Evolutionary conservation across 2,888 invertebrate species (phyloP).

Genomic region (Caenorhabditis afra): DNA sequence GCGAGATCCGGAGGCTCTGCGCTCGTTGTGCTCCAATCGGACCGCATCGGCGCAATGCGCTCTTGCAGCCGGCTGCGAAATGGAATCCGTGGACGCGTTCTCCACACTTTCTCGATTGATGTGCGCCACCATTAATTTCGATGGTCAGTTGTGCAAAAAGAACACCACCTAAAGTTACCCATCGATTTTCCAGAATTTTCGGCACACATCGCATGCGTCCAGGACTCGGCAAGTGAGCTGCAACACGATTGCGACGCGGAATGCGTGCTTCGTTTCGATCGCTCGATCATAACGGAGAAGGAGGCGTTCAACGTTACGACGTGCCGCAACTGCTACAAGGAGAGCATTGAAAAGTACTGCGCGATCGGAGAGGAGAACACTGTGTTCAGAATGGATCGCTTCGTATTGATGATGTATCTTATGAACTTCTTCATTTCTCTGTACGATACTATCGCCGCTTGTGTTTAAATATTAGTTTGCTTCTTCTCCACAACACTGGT

Average conservation of each 20-base stretch:
- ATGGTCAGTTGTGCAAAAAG: slow-evolving; percentile 25
- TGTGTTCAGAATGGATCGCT: slow-evolving; percentile 36
- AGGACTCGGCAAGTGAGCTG: slow-evolving; percentile 34
- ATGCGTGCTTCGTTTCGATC: slow-evolving; percentile 47
- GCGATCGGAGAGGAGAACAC: slow-evolving; percentile 49
- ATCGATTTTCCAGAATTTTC: slow-evolving; percentile 53
- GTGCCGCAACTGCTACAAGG: slow-evolving; percentile 39
- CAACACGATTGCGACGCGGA: slow-evolving; percentile 54
- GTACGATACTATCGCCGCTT: too few relatives aligned
- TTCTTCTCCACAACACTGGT: too few relatives aligned
- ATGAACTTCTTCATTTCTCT: too few relatives aligned
- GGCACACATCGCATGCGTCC: slow-evolving; percentile 33
- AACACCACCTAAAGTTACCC: too few relatives aligned
- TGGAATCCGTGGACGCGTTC: slow-evolving; percentile 30
- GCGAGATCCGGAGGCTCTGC: slow-evolving; percentile 29
- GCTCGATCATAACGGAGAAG: slow-evolving; percentile 29
- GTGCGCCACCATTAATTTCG: slow-evolving; percentile 48
- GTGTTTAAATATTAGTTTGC: too few relatives aligned
- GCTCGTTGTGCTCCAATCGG: slow-evolving; percentile 24
- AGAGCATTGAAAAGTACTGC: slow-evolving; percentile 34
- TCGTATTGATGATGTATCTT: too few relatives aligned
- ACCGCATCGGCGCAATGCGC: slow-evolving; percentile 48
- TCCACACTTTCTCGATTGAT: slow-evolving; percentile 48
- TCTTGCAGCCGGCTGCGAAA: slow-evolving; percentile 35
- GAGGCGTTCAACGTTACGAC: too few relatives aligned